These are phyloP conservation scores for Engraulis encrasicolus DNA, from an alignment of 2,113 vertebrate species.

Conservation along the genomic window DNA sequence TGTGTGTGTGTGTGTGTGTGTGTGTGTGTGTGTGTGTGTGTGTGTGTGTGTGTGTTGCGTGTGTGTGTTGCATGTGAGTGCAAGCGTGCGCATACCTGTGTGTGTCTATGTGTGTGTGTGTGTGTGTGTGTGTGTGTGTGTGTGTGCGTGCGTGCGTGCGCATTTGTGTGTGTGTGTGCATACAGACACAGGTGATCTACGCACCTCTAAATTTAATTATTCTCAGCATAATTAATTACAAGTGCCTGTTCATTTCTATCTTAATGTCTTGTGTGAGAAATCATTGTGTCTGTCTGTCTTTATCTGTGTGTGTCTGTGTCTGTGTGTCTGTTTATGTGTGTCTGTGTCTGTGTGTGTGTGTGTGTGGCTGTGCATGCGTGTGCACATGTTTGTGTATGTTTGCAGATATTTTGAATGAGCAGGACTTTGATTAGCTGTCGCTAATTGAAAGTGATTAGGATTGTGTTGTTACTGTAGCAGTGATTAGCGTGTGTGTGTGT, in stretches of 20 bases:
- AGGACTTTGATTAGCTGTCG: neutral
- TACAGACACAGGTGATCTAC: neutral
- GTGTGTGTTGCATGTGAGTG: too few relatives aligned
- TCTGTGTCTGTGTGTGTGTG: neutral
- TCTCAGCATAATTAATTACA: neutral
- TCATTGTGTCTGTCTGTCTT: neutral
- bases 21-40: too few relatives aligned
- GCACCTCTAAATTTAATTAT: neutral
- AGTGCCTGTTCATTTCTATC: neutral
- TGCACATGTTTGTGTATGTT: neutral
- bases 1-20: neutral
- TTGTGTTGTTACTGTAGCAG: too few relatives aligned
- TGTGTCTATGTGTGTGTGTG: neutral
- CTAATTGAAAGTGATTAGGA: constrained; percentile 9
- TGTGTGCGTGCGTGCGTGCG: neutral
- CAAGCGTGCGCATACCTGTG: too few relatives aligned
- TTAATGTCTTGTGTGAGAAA: neutral
- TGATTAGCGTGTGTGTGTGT: too few relatives aligned
- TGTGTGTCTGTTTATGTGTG: too few relatives aligned
- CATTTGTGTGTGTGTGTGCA: too few relatives aligned
- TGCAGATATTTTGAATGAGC: neutral
- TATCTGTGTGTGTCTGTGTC: too few relatives aligned
- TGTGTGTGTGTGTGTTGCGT: too few relatives aligned
- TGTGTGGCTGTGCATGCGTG: neutral
- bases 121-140: neutral